These are phyloP conservation scores for Hedychridium roseum DNA, from an alignment of 2,888 invertebrate species.

Conservation along the genomic window DNA sequence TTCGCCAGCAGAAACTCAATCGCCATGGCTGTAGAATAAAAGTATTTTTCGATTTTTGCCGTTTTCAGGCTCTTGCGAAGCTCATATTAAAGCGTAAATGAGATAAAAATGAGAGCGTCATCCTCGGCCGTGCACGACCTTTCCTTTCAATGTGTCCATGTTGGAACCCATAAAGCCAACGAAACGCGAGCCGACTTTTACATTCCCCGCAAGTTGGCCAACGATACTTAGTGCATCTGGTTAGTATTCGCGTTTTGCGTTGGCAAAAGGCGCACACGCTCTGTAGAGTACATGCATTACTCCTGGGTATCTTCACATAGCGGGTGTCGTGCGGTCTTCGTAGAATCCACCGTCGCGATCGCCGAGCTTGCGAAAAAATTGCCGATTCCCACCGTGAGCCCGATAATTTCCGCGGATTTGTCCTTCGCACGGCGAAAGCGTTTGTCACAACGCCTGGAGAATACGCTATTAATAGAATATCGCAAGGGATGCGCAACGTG, in stretches of 20 bases:
- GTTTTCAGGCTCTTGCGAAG: too few relatives aligned
- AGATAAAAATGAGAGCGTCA: too few relatives aligned
- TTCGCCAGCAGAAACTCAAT: background rate
- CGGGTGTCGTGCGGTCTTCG: slow-evolving; percentile 19
- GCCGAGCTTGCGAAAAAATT: too few relatives aligned
- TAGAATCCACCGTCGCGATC: background rate
- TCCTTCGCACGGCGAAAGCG: slow-evolving; percentile 19
- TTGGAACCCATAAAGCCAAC: too few relatives aligned
- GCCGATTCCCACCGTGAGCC: too few relatives aligned
- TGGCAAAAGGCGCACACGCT: slow-evolving; percentile 15
- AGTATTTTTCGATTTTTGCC: too few relatives aligned
- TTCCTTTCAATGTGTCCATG: too few relatives aligned
- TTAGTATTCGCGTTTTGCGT: slow-evolving; percentile 29
- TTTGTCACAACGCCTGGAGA: slow-evolving; percentile 22
- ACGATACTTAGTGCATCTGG: slow-evolving; percentile 30
- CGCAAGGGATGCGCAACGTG: slow-evolving; percentile 13
- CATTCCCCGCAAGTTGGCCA: slow-evolving; percentile 14
- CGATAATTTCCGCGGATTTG: too few relatives aligned
- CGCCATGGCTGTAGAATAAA: too few relatives aligned
- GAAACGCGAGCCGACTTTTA: slow-evolving; percentile 12
- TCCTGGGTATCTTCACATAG: slow-evolving; percentile 19
- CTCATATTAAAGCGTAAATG: too few relatives aligned
- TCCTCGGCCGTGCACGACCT: too few relatives aligned
- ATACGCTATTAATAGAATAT: slow-evolving; percentile 27
- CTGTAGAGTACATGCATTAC: slow-evolving; percentile 14